These are phyloP conservation scores for Bicyclus anynana DNA, from an alignment of 1,140 invertebrate species.

Conservation along the genomic window DNA sequence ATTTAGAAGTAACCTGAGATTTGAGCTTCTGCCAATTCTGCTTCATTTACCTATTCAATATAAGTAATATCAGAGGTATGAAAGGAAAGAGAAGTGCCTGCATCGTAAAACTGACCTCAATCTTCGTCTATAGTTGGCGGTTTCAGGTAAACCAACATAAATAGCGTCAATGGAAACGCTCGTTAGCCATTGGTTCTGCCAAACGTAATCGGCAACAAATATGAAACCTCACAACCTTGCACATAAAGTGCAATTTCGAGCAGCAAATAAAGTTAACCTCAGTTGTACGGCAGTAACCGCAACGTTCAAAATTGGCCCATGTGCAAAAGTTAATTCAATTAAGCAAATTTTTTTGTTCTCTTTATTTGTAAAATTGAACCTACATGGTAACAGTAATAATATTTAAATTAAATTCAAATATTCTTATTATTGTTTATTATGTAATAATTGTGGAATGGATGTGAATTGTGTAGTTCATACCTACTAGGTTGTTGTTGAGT, in stretches of 20 bases:
- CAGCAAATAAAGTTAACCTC: not conserved
- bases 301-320: conserved; percentile 8
- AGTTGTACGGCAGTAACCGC: conserved; percentile 1
- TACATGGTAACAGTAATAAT: not conserved
- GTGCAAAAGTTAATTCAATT: conserved; percentile 14
- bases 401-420: too few relatives aligned
- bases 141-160: not conserved
- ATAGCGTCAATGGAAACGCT: not conserved
- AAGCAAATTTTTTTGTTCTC: conserved; percentile 1
- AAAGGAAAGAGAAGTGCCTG: not conserved
- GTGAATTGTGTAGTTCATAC: too few relatives aligned
- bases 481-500: too few relatives aligned
- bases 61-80: too few relatives aligned
- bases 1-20: too few relatives aligned
- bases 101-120: not conserved
- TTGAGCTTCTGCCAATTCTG: too few relatives aligned
- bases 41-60: too few relatives aligned
- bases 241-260: conserved; percentile 1
- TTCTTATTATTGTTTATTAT: too few relatives aligned
- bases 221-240: not conserved
- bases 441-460: too few relatives aligned
- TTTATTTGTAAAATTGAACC: not conserved
- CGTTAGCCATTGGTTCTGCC: conserved; percentile 6
- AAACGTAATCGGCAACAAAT: not conserved
- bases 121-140: not conserved